Evolutionary conservation across 2,888 invertebrate genomes (phyloP).

Genomic region (Macaria liturata): DNA sequence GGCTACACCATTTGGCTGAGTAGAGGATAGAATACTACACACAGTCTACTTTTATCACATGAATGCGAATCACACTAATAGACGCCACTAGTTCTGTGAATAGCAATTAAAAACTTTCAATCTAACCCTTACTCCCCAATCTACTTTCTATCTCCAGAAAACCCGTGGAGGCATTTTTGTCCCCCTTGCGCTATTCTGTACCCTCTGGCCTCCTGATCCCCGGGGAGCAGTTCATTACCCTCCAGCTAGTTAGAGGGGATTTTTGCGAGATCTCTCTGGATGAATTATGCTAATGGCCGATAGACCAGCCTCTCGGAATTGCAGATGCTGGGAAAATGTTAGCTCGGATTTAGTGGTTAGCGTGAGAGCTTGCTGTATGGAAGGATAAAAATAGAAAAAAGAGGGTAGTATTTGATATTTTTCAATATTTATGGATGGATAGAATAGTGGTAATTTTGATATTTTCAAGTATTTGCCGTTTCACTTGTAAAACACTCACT

Average conservation of each 20-base stretch:
- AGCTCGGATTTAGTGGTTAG: constrained; percentile 13
- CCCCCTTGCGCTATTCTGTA: constrained; percentile 13
- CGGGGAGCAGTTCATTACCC: constrained; percentile 36
- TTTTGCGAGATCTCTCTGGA: constrained; percentile 31
- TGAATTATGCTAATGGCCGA: constrained; percentile 35
- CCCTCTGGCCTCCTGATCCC: constrained; percentile 18
- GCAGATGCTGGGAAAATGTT: constrained; percentile 21
- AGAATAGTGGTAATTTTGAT: too few species aligned
- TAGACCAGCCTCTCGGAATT: constrained; percentile 28
- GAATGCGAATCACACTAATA: too few species aligned
- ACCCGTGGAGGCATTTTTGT: constrained; percentile 14
- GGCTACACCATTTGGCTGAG: too few species aligned
- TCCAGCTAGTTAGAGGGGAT: constrained; percentile 32
- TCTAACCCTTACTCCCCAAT: not conserved
- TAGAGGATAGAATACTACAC: too few species aligned
- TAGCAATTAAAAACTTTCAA: too few species aligned
- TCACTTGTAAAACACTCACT: too few species aligned
- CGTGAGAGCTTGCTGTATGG: not conserved
- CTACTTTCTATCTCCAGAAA: constrained; percentile 3
- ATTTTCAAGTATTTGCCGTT: too few species aligned
- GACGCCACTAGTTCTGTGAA: too few species aligned
- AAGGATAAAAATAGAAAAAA: not conserved
- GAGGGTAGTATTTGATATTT: too few species aligned
- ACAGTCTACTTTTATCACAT: too few species aligned
- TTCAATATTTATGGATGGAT: too few species aligned